Base-by-base conservation (phyloP, 2,888 invertebrate genomes). In the Spatulosminthurus flaviceps region DNA sequence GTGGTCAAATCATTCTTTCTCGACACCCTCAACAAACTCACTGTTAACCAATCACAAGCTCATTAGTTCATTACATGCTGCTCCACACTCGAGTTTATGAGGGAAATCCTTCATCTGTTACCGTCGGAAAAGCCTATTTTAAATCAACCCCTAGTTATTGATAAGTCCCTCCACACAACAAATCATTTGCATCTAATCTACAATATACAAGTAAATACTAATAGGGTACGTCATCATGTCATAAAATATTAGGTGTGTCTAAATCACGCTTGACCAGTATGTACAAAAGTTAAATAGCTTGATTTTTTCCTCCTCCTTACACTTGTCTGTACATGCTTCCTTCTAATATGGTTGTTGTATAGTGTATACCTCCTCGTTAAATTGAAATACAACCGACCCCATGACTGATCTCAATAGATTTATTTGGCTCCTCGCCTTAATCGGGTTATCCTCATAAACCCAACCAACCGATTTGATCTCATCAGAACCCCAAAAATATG, bases 11-110 rank as follows among this genome's bases (percentile, higher is more conserved):
- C 70, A 70, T 70, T n/a, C 51, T 51, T 51, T 22, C 41, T 41
- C 70, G 22, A 42, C 70, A 70, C 70, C 70, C 70, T 70, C 70
- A 70, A 70, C 70, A 70, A 70, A 34, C 70, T 70, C 70, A 34
- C 28, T 70, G 41, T 34, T 29, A 41, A 34, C 34, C 41, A 34
- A 70, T 70, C 70, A 70, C 41, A 70, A 22, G 41, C 34, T 28
- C 70, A 70, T 70, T 70, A 70, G 26, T 41, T 42, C 29, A 70
- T 70, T 29, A 42, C 19, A 70, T 34, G 16, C 1, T 41, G 13
- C 29, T 24, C 13, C 22, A 69, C 29, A 28, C 29, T 69, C 11
- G n/a, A 41, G 41, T 51, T 51, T 4, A 70, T 4, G 5, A 34
- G 5, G n/a, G 1, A 21, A 22, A 70, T 70, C 34, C 70, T 28